Evolutionary conservation across 2,888 invertebrate species (phyloP).

Genomic region (Uloborus plumipes): DNA sequence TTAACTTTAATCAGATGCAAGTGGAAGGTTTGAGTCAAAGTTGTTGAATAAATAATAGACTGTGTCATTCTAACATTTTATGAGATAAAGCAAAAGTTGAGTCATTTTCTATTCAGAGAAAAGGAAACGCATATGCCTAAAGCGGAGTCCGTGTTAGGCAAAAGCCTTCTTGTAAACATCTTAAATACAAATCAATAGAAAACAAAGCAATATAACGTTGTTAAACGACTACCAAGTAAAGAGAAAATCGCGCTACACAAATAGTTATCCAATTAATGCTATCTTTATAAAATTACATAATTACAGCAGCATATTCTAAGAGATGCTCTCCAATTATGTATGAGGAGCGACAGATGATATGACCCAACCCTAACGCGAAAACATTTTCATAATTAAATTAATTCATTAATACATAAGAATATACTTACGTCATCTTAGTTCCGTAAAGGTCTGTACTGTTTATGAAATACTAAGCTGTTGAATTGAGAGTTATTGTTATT

Average conservation of each 20-base stretch:
- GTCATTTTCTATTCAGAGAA: too few relatives aligned
- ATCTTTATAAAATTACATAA: not conserved
- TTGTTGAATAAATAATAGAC: too few relatives aligned
- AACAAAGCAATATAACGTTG: not conserved
- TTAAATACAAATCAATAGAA: not conserved
- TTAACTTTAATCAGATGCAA: too few relatives aligned
- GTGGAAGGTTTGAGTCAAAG: too few relatives aligned
- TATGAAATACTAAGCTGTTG: not conserved
- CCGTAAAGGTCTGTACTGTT: not conserved
- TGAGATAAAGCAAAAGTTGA: too few relatives aligned
- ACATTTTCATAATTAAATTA: constrained; percentile 3
- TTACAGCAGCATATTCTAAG: constrained; percentile 25
- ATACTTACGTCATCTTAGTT: constrained; percentile 40
- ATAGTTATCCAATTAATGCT: too few relatives aligned
- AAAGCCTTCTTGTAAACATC: not conserved
- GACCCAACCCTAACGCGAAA: constrained; percentile 36
- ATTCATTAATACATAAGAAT: constrained; percentile 2
- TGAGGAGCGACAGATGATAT: constrained; percentile 1
- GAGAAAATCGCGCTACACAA: too few relatives aligned
- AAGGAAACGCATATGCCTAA: too few relatives aligned
- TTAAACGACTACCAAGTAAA: not conserved
- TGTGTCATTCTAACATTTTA: too few relatives aligned
- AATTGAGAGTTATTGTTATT: not conserved
- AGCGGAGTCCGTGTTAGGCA: not conserved
- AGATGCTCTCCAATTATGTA: not conserved